Evolutionary conservation across 2,888 invertebrate species (phyloP).

Genomic region (Diabrotica balteata): DNA sequence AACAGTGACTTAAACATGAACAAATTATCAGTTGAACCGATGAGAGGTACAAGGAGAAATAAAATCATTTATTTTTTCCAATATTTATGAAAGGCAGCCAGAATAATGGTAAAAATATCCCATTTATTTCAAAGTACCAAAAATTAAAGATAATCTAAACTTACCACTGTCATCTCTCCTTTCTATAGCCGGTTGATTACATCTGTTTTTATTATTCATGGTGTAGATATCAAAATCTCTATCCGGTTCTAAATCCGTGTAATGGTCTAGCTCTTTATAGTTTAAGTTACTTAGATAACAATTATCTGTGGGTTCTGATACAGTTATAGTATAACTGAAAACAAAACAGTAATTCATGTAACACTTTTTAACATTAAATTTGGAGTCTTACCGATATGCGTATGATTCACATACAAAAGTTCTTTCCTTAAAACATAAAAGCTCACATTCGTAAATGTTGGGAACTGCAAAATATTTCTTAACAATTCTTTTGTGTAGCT

Average conservation of each 20-base stretch:
- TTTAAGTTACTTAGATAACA: conserved; percentile 78
- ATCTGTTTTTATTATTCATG: conserved; percentile 68
- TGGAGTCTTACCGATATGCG: conserved; percentile 70
- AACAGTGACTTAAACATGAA: too few relatives aligned
- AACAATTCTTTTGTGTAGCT: conserved; percentile 72
- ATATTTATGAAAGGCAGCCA: too few relatives aligned
- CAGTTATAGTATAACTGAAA: conserved; percentile 47
- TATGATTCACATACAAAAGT: conserved; percentile 79
- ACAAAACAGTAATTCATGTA: neutral
- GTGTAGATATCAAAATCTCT: conserved; percentile 82
- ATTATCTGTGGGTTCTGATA: conserved; percentile 71
- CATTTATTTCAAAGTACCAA: too few relatives aligned
- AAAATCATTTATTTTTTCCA: too few relatives aligned
- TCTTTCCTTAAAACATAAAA: conserved; percentile 74
- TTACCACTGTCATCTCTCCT: conserved; percentile 60
- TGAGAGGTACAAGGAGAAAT: too few relatives aligned
- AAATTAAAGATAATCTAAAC: neutral
- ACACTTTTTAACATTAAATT: too few relatives aligned
- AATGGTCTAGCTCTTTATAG: conserved; percentile 73
- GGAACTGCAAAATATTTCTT: conserved; percentile 70
- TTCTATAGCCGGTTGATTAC: conserved; percentile 56
- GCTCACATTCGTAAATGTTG: conserved; percentile 79
- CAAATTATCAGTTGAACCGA: too few relatives aligned
- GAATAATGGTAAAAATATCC: too few relatives aligned
- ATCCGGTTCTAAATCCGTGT: conserved; percentile 76